A percentile compares a stretch with the other conserved stretches of the same genome.
Conservation (phyloP, 2,888 invertebrate species). For the Platycheirus rosarum region DNA sequence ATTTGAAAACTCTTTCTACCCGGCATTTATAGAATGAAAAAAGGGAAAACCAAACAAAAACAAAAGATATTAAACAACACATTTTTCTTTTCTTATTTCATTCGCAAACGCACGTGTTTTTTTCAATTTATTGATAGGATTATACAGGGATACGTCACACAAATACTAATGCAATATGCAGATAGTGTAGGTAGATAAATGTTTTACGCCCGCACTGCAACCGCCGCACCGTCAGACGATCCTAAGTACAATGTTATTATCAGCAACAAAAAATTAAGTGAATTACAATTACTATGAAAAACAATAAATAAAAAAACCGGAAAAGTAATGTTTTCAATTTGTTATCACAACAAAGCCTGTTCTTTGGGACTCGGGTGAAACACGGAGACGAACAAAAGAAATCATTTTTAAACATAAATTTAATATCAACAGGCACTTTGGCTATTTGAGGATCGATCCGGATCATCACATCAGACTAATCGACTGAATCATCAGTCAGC, state of each 20-base stretch:
- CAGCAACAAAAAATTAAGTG: too few species aligned
- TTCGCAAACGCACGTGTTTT: constrained; percentile 42
- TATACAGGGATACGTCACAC: neutral
- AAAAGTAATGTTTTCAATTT: constrained; percentile 12
- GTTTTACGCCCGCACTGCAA: too few species aligned
- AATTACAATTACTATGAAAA: neutral
- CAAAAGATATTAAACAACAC: constrained; percentile 27
- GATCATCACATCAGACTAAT: neutral
- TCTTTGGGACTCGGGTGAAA: constrained; percentile 44
- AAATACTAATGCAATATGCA: neutral
- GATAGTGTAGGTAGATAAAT: constrained; percentile 22
- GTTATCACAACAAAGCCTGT: constrained; percentile 55
- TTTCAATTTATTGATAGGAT: constrained; percentile 13
- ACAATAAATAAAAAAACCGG: constrained; percentile 1
- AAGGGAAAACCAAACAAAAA: constrained; percentile 6
- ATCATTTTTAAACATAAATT: neutral
- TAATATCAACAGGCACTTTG: constrained; percentile 52
- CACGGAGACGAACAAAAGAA: constrained; percentile 9
- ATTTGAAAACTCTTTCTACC: constrained; percentile 22
- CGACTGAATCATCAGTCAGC: constrained; percentile 42
- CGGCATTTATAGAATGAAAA: constrained; percentile 51
- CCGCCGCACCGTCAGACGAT: too few species aligned
- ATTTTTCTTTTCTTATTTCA: constrained; percentile 16
- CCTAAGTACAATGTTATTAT: too few species aligned
- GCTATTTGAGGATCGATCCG: constrained; percentile 44